Evolutionary conservation across 2,888 invertebrate species (phyloP).

Genomic region (Dolichopus griseipennis): DNA sequence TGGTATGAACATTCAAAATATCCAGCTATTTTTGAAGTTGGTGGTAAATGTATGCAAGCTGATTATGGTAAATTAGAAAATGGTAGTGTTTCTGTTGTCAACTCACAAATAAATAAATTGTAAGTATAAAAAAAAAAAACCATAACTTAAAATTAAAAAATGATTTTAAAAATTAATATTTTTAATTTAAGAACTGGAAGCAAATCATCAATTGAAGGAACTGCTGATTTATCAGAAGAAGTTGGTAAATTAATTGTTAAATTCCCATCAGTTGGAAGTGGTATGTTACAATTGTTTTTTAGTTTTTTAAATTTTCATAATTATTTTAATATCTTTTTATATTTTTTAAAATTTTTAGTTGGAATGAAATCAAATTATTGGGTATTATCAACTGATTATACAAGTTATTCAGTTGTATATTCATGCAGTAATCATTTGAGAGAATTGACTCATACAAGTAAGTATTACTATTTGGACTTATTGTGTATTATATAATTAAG

Average conservation of each 20-base stretch:
- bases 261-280: slow-evolving; percentile 17
- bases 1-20: slow-evolving; percentile 70
- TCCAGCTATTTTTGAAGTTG: slow-evolving; percentile 60
- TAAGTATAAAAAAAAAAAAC: slow-evolving; percentile 34
- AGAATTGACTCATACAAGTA: slow-evolving; percentile 24
- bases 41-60: slow-evolving; percentile 61
- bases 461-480: too few species aligned
- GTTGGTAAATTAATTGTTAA: slow-evolving; percentile 26
- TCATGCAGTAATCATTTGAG: slow-evolving; percentile 43
- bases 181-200: slow-evolving; percentile 21
- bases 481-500: too few species aligned
- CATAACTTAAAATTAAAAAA: slow-evolving; percentile 9
- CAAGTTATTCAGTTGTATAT: slow-evolving; percentile 51
- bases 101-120: slow-evolving; percentile 44
- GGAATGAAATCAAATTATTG: slow-evolving; percentile 41
- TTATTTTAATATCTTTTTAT: neutral
- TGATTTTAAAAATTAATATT: neutral
- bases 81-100: slow-evolving; percentile 44
- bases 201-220: slow-evolving; percentile 24
- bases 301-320: too few species aligned
- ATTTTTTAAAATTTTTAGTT: slow-evolving; percentile 21
- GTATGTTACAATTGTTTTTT: neutral
- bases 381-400: slow-evolving; percentile 56
- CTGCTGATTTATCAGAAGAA: slow-evolving; percentile 22
- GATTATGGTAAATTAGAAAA: slow-evolving; percentile 47